These are phyloP conservation scores for Pipistrellus kuhlii DNA, from an alignment of 2,797 vertebrate genomes.

Conservation along the genomic window DNA sequence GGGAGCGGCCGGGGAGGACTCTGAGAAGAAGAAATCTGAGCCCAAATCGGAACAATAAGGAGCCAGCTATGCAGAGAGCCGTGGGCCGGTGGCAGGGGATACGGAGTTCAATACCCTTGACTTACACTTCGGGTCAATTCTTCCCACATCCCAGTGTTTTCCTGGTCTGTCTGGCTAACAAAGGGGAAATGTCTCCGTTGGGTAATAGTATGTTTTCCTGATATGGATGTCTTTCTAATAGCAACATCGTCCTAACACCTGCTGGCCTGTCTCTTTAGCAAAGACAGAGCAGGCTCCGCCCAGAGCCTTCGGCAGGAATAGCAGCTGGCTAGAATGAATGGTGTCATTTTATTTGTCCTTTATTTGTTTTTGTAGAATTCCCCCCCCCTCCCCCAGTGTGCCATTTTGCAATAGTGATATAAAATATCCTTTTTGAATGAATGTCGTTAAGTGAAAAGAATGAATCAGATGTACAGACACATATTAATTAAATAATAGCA, in stretches of 20 bases:
- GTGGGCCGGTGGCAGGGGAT: not conserved
- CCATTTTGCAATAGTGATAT: not conserved
- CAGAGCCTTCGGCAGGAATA: not conserved
- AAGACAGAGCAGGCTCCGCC: not conserved
- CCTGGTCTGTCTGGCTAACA: not conserved
- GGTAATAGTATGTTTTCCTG: not conserved
- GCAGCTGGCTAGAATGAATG: not conserved
- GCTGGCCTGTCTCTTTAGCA: not conserved
- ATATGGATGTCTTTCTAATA: not conserved
- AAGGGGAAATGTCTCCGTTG: not conserved
- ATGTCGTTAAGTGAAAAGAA: not conserved
- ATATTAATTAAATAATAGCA: not conserved
- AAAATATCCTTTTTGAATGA: constrained; percentile 24
- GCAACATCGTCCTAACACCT: not conserved
- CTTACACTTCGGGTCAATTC: not conserved
- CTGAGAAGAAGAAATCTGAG: not conserved
- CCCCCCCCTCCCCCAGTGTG: not conserved
- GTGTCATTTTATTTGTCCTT: not conserved
- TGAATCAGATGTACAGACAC: not conserved
- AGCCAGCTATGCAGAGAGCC: not conserved
- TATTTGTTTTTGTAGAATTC: not conserved
- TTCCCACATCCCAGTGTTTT: not conserved
- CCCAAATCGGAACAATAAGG: not conserved
- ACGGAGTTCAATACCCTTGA: not conserved
- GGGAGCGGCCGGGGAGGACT: not conserved